Evolutionary conservation across 2,888 invertebrate genomes (phyloP).

Genomic region (Thereva nobilitata): DNA sequence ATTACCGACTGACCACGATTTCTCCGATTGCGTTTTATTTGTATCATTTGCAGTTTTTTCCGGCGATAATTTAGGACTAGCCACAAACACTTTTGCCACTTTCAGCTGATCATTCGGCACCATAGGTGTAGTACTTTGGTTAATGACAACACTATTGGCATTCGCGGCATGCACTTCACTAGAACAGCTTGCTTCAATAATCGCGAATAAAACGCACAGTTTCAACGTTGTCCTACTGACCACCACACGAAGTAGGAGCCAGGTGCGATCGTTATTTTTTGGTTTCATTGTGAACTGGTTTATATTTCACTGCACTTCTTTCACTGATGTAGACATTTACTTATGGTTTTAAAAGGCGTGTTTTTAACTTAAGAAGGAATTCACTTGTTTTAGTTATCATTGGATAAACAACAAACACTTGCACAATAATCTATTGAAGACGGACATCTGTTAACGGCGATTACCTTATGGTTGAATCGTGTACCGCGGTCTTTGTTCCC

Average conservation of each 20-base stretch:
- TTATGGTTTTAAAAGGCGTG: not conserved
- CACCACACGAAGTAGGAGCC: conserved; percentile 19
- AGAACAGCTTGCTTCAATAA: conserved; percentile 22
- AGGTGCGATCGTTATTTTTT: conserved; percentile 19
- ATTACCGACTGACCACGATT: conserved; percentile 61
- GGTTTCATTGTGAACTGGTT: conserved; percentile 20
- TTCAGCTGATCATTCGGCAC: not conserved
- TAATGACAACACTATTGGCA: conserved; percentile 7
- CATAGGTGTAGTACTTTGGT: conserved; percentile 26
- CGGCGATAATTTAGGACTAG: conserved; percentile 14
- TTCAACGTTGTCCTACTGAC: conserved; percentile 32
- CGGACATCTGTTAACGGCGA: not conserved
- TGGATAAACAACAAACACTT: conserved; percentile 11
- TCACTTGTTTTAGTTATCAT: conserved; percentile 9
- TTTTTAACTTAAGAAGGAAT: not conserved
- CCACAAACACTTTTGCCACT: not conserved
- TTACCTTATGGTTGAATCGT: no score
- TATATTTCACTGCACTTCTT: conserved; percentile 15
- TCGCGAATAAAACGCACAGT: conserved; percentile 18
- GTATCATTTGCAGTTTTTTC: not conserved
- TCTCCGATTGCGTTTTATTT: not conserved
- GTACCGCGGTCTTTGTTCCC: no score
- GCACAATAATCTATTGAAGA: conserved; percentile 8
- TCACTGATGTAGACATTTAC: not conserved
- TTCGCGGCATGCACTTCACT: conserved; percentile 21